phyloP scores from a whole-genome alignment of 1,140 invertebrate genomes.

The Laodelphax striatellus region DNA sequence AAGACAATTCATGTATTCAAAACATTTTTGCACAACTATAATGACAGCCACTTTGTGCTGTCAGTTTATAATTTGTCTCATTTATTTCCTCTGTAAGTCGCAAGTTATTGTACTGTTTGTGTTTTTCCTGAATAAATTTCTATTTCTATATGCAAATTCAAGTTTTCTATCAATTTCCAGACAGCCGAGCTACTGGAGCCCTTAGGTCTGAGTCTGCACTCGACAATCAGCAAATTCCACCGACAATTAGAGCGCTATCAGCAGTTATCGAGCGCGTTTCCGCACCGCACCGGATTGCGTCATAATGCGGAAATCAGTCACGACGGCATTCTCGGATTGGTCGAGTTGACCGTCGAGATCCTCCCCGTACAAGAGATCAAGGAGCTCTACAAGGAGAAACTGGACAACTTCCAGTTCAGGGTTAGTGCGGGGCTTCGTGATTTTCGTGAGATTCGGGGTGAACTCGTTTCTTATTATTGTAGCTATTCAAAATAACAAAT shows the following conservation, averaged over 20 bases:
- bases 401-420: neutral
- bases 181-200: neutral
- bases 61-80: too few species aligned
- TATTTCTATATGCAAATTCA: too few species aligned
- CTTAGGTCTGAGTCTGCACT: neutral
- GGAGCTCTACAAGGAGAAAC: neutral
- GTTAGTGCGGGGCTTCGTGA: too few species aligned
- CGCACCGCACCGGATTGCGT: neutral
- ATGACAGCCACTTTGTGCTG: too few species aligned
- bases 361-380: neutral
- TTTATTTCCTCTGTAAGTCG: too few species aligned
- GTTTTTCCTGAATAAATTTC: too few species aligned
- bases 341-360: neutral
- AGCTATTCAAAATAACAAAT: too few species aligned
- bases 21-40: too few species aligned
- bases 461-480: too few species aligned
- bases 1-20: too few species aligned
- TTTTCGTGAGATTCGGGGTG: too few species aligned
- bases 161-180: neutral
- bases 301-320: neutral
- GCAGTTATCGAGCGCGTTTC: neutral
- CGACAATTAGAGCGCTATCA: neutral
- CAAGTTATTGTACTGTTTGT: too few species aligned
- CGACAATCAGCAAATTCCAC: neutral
- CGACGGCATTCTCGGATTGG: neutral